These are phyloP conservation scores for Otolemur garnettii DNA, from an alignment of 2,113 vertebrate genomes.

Conservation along the genomic window DNA sequence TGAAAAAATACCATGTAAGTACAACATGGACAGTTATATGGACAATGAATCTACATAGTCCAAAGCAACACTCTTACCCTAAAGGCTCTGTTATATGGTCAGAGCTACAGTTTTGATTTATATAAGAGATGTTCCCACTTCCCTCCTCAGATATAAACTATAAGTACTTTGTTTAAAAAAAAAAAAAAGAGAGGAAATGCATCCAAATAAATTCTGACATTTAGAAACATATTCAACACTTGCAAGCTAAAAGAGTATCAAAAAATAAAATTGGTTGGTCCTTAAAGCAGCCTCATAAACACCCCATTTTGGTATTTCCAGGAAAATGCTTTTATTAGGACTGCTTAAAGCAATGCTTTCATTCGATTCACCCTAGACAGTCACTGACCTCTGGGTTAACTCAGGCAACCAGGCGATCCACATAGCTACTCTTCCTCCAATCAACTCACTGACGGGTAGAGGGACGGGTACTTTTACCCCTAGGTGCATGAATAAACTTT, in stretches of 20 bases:
- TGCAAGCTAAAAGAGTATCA: conserved; percentile 58
- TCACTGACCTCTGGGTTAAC: not conserved
- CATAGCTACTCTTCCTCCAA: not conserved
- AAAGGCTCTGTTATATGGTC: not conserved
- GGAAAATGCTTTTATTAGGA: not conserved
- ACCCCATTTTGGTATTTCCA: not conserved
- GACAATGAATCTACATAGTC: conserved; percentile 21
- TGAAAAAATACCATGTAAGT: not conserved
- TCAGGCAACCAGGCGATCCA: not conserved
- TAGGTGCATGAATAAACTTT: not conserved
- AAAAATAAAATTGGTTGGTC: conserved; percentile 45
- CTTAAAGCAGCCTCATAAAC: conserved; percentile 42
- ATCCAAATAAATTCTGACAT: conserved; percentile 63
- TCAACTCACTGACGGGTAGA: not conserved
- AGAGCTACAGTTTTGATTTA: not conserved
- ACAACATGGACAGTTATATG: conserved; percentile 35
- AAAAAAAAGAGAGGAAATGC: not conserved
- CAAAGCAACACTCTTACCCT: not conserved
- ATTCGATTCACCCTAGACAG: conserved; percentile 1
- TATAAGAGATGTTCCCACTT: conserved; percentile 3
- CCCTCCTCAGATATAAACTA: conserved; percentile 26
- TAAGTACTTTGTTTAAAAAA: conserved; percentile 19
- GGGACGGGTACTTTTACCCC: not conserved
- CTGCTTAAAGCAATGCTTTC: conserved; percentile 4
- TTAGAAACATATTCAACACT: conserved; percentile 63